phyloP scores from a whole-genome alignment of 2,888 invertebrate species.

The Orthosia cruda region DNA sequence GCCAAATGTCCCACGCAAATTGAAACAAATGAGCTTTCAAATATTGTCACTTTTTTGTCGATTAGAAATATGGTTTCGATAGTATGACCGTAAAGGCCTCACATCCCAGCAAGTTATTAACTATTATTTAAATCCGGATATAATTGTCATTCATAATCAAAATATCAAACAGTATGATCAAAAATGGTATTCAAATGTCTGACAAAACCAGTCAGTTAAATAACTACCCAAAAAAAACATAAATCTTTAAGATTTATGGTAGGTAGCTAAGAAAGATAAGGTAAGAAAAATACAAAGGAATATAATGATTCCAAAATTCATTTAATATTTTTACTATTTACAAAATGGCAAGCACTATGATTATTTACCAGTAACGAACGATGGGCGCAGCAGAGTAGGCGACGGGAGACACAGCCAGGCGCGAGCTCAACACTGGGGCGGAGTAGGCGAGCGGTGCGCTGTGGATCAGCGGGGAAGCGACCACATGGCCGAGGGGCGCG shows the following conservation, averaged over 20 bases:
- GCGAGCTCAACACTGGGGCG: slow-evolving; percentile 69
- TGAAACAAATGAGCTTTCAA: not conserved
- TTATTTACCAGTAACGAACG: slow-evolving; percentile 26
- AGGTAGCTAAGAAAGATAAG: too few relatives aligned
- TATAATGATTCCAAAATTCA: not conserved
- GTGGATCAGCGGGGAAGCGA: slow-evolving; percentile 49
- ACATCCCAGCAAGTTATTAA: too few relatives aligned
- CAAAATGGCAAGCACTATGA: not conserved
- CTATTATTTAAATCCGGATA: too few relatives aligned
- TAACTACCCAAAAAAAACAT: too few relatives aligned
- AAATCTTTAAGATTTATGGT: too few relatives aligned
- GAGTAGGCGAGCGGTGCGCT: slow-evolving; percentile 75
- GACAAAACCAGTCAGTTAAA: too few relatives aligned
- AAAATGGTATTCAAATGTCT: too few relatives aligned
- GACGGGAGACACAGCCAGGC: slow-evolving; percentile 46
- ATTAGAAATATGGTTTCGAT: too few relatives aligned
- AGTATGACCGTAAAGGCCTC: too few relatives aligned
- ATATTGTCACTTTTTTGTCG: too few relatives aligned
- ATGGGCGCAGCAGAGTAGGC: slow-evolving; percentile 46
- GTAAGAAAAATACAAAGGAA: not conserved
- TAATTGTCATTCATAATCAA: too few relatives aligned
- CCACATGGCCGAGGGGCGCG: slow-evolving; percentile 62
- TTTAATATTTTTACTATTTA: slow-evolving; percentile 26
- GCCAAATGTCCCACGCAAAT: not conserved
- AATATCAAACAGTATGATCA: too few relatives aligned